Base-by-base conservation (phyloP, 2,888 invertebrate genomes). In the Minunthozetes semirufus region DNA sequence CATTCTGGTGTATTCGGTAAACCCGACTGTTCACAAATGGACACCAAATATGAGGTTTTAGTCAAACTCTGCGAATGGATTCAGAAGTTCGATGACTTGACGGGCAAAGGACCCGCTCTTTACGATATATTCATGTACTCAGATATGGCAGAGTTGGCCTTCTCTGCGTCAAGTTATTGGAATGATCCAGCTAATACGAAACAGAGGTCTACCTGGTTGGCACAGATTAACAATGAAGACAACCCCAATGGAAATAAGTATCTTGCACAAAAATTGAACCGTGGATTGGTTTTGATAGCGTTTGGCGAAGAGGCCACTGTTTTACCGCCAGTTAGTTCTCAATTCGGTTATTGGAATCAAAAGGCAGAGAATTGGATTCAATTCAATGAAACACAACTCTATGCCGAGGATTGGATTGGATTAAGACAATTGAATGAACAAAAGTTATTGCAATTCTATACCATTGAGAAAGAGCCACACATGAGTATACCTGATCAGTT, bases 121-220 rank as follows among this genome's bases (percentile, higher is more conserved):
- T 68, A 68, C 68, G 68, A 68, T 11, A 68, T 68, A 15, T n/a
- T 68, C 22, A 68, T 68, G 68, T 68, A 68, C 46, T n/a, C 68
- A 42, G 68, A 38, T 11, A 33, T 68, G 68, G 68, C 68, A 22
- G 68, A 68, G 38, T 13, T 68, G 9, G 68, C 68, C 11, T 68
- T 68, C 46, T 68, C 68, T 15, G 38, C 68, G 0, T 29, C 68
- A 1, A 68, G 68, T 42, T 68, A 68, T 19, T 68, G 68, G 68
- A 68, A 68, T 68, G 9, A 11, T 0, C 68, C 68, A 11, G 17
- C 11, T 11, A 68, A 42, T 42, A 4, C 42, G 3, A n/a, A 5
- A 5, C 22, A 42, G 9, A 17, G 5, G 1, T n/a, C 15, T 13
- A 42, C 38, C 17, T 68, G 68, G 68, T 46, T 68, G 11, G 68